These are phyloP conservation scores for Monochamus alternatus DNA, from an alignment of 2,888 invertebrate species.

Conservation along the genomic window DNA sequence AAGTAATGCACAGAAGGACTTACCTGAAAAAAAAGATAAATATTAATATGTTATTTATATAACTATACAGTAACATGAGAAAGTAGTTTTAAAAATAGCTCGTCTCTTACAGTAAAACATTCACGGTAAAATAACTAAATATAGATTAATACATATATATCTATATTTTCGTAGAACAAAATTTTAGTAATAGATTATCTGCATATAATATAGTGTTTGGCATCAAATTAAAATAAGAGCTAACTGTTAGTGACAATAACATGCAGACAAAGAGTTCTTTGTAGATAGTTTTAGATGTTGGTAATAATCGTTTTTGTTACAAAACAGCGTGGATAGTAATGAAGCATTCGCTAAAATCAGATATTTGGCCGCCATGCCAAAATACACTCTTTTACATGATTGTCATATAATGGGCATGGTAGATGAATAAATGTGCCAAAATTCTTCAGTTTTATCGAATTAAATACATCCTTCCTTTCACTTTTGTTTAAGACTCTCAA, in stretches of 20 bases:
- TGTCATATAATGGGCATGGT: slow-evolving; percentile 17
- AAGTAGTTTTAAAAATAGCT: too few species aligned
- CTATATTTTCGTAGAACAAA: too few species aligned
- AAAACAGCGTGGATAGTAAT: slow-evolving; percentile 18
- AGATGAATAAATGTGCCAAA: slow-evolving; percentile 21
- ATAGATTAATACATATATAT: too few species aligned
- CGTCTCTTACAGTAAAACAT: too few species aligned
- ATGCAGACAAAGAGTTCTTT: slow-evolving; percentile 24
- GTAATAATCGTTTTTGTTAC: slow-evolving; percentile 27
- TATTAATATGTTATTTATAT: background rate
- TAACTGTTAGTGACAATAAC: background rate
- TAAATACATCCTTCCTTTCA: slow-evolving; percentile 15
- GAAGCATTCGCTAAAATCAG: slow-evolving; percentile 23
- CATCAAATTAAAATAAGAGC: background rate
- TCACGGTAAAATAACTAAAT: too few species aligned
- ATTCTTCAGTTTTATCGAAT: background rate
- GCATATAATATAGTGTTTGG: background rate
- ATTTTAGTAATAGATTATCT: background rate
- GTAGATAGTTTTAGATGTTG: background rate
- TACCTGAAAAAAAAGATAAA: background rate
- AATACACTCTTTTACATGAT: slow-evolving; percentile 19
- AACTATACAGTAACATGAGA: background rate
- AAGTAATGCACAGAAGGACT: background rate
- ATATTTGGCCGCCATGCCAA: slow-evolving; percentile 32
- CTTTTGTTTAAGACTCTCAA: background rate